Evolutionary conservation across 2,113 vertebrate species (phyloP), one percentile per base, ranked within the genome.

Genomic region (Coracopsis vasa): DNA sequence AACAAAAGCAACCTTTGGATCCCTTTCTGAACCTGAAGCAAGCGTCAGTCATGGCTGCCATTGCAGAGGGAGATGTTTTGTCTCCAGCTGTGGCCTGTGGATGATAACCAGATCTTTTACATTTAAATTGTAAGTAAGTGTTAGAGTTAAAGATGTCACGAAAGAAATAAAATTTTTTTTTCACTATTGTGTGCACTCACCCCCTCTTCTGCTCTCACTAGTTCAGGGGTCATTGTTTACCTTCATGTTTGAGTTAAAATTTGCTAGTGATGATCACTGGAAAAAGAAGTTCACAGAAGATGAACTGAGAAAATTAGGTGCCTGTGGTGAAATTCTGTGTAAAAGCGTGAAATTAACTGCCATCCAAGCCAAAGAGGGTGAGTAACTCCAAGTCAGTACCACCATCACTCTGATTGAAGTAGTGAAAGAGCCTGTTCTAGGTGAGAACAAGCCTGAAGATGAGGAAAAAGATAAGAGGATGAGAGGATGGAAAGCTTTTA

Each of bases 401-500:
- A 91, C 86, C 95, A 94, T 97, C 90, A 56, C 94, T 85, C 94
- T 98, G 98, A 98, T 97, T 98, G 98, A 98, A 98, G 97, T 96
- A 97, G 97, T 39, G 74, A 88, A 96, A 96, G 95, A 97, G 97
- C 91, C 58, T 82, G 95, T 92, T 92, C 83, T 89, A 88, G 86
- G 54, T 71, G 80, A 93, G 96, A 96, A 78, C 74, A 92, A 96
- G 96, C 37, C 80, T 92, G 74, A 69, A 92, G 80, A 87, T 56
- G 83, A 92, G 64, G 78, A 90, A 92, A 87, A 51, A 86, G 74
- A 77, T 88, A 80, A 94, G 93, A 72, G 83, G 70, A 71, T 70
- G 70, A 94, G 94, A 94, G 56, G 82, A 47, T 95, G 89, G 81
- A 97, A 96, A 94, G 97, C 97, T 98, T 98, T 98, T 96, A 97